phyloP scores from a whole-genome alignment of 2,797 vertebrate species.

The Sebastes hopkinsi region DNA sequence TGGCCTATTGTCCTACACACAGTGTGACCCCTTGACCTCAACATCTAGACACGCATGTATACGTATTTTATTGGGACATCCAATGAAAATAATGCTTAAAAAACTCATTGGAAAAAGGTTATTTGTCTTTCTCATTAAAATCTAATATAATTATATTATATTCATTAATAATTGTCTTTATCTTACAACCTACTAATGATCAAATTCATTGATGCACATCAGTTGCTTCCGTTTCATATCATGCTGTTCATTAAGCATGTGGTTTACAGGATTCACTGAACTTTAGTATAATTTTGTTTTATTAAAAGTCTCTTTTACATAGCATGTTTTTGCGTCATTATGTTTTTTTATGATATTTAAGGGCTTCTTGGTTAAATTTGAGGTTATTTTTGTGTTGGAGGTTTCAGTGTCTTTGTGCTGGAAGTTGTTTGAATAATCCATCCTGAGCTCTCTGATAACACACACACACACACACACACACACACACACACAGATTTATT shows the following conservation, averaged over 20 bases:
- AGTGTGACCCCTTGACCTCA: slow-evolving; percentile 34
- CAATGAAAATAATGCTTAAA: neutral
- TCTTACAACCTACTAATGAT: slow-evolving; percentile 5
- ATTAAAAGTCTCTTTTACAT: neutral
- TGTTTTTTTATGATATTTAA: neutral
- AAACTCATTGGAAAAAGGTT: neutral
- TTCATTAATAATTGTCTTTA: neutral
- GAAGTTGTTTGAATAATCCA: slow-evolving; percentile 46
- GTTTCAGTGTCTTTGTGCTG: neutral
- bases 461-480: neutral
- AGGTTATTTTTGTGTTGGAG: neutral
- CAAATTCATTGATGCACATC: slow-evolving; percentile 37
- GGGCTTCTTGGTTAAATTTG: neutral
- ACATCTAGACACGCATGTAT: neutral
- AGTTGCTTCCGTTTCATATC: slow-evolving; percentile 35
- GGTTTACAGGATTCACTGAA: slow-evolving; percentile 14
- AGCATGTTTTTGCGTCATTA: neutral
- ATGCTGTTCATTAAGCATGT: neutral
- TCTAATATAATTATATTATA: neutral
- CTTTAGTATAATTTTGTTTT: neutral
- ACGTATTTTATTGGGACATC: neutral
- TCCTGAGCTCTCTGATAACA: slow-evolving; percentile 40
- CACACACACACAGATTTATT: neutral
- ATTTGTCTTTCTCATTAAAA: neutral
- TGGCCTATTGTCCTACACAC: slow-evolving; percentile 46